Evolutionary conservation across 1,140 invertebrate genomes (phyloP), one percentile per base, ranked within the genome.

Genomic region (Aplysia californica): DNA sequence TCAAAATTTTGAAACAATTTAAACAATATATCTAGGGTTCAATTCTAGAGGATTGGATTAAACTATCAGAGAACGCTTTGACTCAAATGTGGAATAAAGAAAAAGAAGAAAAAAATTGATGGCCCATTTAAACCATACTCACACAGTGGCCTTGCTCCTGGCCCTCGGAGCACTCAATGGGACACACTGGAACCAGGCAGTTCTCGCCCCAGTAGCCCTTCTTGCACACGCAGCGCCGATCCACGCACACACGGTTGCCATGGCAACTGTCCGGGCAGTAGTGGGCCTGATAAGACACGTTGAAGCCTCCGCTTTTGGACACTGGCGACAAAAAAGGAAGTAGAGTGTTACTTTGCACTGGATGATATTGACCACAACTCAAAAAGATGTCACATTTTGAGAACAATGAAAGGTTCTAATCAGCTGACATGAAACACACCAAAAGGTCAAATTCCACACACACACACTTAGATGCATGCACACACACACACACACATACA

Each of bases 251-350:
- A 56, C 94, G 92, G 69, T 95, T 95, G 44, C 88, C 59, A 59
- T 77, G 66, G 76, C 87, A 87, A 18, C 33, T 41, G 3, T 75
- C 90, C 1, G 93, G 92, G 83, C 96, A 97, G 0, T 92, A 93
- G 81, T 96, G 91, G 0, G 96, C 93, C 26, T 76, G 67, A 81
- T 96, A 97, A 21, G 94, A 93, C 0, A 96, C 96, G 90, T 97
- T 97, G 84, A 98, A 98, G 0, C 96, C 95, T 88, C 91, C 59
- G 6, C 41, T 77, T 35, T 41, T 29, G 56, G 67, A 74, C 21
- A 56, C 79, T 80, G 64, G 23, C 59, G n/a, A 71, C 29, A 69
- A 68, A 68, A 35, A 75, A 23, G 44, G n/a, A n/a, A 50, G 10
- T 50, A 50, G n/a, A 15, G 10, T 15, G 44, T 50, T n/a, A n/a